phyloP scores from a whole-genome alignment of 2,797 vertebrate genomes.

The Acrossocheilus wenchowensis region DNA sequence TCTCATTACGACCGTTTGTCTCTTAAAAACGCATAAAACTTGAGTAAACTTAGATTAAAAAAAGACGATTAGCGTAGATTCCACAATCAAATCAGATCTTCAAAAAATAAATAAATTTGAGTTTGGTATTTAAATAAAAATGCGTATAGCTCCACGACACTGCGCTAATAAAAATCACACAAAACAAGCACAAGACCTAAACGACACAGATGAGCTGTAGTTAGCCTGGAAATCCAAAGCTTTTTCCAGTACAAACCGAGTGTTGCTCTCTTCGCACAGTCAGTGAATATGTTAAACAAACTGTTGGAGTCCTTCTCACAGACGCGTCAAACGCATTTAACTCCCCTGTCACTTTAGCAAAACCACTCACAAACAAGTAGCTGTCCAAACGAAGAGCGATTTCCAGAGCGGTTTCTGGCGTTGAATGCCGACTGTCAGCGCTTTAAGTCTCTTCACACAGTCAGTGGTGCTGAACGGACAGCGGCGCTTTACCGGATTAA shows the following conservation, averaged over 20 bases:
- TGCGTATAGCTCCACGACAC: not conserved
- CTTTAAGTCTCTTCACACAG: not conserved
- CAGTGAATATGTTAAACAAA: not conserved
- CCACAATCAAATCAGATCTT: not conserved
- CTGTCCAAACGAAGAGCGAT: not conserved
- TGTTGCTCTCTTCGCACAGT: not conserved
- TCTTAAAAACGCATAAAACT: not conserved
- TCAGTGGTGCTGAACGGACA: constrained; percentile 74
- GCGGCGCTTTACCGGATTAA: constrained; percentile 73
- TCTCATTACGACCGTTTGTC: constrained; percentile 76
- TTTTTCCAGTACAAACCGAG: not conserved
- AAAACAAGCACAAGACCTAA: not conserved
- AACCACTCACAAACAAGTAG: not conserved
- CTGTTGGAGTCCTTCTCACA: constrained; percentile 13
- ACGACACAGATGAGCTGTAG: not conserved
- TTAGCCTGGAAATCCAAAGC: not conserved
- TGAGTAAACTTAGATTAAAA: not conserved
- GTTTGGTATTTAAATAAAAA: not conserved
- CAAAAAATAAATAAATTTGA: not conserved
- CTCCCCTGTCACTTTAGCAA: not conserved
- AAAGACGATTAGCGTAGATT: not conserved
- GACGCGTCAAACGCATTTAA: not conserved
- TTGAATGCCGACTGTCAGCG: not conserved
- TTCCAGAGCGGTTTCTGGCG: not conserved
- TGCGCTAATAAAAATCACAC: not conserved